phyloP scores from a whole-genome alignment of 2,888 invertebrate genomes.

The Zootermopsis nevadensis region DNA sequence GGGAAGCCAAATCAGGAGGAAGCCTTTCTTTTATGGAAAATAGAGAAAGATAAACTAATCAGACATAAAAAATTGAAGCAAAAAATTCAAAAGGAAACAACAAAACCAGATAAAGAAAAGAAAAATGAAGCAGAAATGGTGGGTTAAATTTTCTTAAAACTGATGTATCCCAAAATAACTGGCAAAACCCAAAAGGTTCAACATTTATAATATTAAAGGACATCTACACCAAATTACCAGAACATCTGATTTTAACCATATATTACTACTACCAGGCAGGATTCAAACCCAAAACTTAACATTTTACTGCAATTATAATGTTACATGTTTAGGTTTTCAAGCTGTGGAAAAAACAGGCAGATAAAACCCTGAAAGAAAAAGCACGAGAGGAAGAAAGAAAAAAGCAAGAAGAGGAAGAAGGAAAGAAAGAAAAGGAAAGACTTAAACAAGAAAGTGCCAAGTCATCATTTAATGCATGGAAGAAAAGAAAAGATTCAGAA shows the following conservation, averaged over 20 bases:
- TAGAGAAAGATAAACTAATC: slow-evolving; percentile 45
- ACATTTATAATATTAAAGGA: no score
- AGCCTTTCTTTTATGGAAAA: slow-evolving; percentile 48
- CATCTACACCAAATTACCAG: no score
- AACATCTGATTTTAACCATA: no score
- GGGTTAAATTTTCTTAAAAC: background rate
- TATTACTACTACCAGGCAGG: no score
- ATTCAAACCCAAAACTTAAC: no score
- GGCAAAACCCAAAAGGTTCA: no score
- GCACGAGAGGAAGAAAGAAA: slow-evolving; percentile 2
- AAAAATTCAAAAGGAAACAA: slow-evolving; percentile 26
- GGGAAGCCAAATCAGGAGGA: slow-evolving; percentile 25
- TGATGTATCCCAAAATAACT: no score
- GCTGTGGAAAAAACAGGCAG: slow-evolving; percentile 47
- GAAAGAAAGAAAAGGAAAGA: slow-evolving; percentile 30
- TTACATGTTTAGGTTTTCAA: slow-evolving; percentile 33
- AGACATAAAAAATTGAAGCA: slow-evolving; percentile 41
- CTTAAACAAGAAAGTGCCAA: slow-evolving; percentile 29
- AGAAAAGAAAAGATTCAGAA: slow-evolving; percentile 44
- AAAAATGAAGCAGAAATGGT: slow-evolving; percentile 41
- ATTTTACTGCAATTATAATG: background rate
- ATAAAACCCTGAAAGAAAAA: slow-evolving; percentile 39
- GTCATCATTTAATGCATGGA: slow-evolving; percentile 46
- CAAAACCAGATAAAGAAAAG: slow-evolving; percentile 42
- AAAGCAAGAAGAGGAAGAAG: slow-evolving; percentile 41